phyloP scores from a whole-genome alignment of 1,140 invertebrate species.

The Sipha flava region DNA sequence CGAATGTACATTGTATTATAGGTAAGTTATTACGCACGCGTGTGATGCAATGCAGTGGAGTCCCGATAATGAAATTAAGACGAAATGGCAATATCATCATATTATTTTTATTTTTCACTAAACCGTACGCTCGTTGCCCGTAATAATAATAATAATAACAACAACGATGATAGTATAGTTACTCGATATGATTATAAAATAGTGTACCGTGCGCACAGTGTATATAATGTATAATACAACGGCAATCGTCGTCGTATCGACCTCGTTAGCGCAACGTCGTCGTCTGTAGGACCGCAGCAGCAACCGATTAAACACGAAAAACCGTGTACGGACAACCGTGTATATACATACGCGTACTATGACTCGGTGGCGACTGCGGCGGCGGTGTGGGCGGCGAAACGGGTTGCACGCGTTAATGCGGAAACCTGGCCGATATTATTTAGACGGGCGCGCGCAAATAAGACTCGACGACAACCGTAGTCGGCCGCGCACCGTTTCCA shows the following conservation, averaged over 20 bases:
- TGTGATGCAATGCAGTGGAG: background rate
- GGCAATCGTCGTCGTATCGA: background rate
- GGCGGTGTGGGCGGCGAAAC: background rate
- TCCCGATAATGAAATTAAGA: background rate
- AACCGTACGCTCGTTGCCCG: too few relatives aligned
- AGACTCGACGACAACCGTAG: background rate
- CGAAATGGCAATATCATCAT: constrained; percentile 3
- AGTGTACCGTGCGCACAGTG: background rate
- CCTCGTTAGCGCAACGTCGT: background rate
- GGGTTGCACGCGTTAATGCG: constrained; percentile 4
- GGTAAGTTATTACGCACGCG: too few relatives aligned
- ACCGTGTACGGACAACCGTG: background rate
- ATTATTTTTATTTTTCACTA: background rate
- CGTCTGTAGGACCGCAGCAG: background rate
- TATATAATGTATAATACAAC: background rate
- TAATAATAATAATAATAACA: too few relatives aligned
- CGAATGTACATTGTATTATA: too few relatives aligned
- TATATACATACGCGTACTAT: too few relatives aligned
- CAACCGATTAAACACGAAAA: constrained; percentile 10
- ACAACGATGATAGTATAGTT: too few relatives aligned
- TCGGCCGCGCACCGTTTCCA: too few relatives aligned
- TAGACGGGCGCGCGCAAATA: background rate
- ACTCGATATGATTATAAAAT: too few relatives aligned
- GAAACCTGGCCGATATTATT: background rate
- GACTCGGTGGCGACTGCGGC: too few relatives aligned